Evolutionary conservation across 1,140 invertebrate species (phyloP), one percentile per base, ranked within the genome.

Genomic region (Drosophila paulistorum): DNA sequence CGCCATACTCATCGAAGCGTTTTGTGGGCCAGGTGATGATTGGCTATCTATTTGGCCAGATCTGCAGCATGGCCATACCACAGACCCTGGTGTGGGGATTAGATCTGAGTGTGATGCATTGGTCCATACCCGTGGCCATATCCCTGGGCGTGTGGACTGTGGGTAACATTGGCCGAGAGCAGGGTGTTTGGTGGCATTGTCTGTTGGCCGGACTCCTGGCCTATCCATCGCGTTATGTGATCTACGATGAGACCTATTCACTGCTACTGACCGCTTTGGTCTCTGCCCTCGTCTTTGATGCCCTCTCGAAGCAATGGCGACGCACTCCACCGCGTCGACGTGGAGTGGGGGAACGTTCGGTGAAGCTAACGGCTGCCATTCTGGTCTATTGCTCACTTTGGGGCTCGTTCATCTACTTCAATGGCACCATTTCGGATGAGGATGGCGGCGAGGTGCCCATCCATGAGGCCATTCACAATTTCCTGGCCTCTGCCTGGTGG

Each of bases 381-480:
- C 71, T 94, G 4, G 72, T 99, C 0, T 98, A 97, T 83, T 77
- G 95, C 0, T 94, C 94, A 0, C 81, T 98, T 1, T 97, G 96
- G 95, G 91, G 93, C 23, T 96, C 96, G 30, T 97, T 95, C 72
- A 92, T 99, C 13, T 98, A 97, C 92, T 98, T 98, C 92, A 98
- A 98, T 91, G 97, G 97, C 11, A 96, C 95, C 48, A 93, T 99
- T 13, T 96, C 95, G 1, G 97, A 97, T 82, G 95, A 95, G 62
- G 95, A 98, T 71, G 98, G 97, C 5, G 97, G 98, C 77, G 95
- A 97, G 89, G 95, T 98, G 1, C 97, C 97, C 65, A 92, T 98
- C 6, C 95, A 97, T 62, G 98, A 98, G 91, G 97, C 97, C 0
- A 74, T 98, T 0, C 94, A 96, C 76, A 97, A 99, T 92, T 98